A percentile compares a stretch with the other conserved stretches of the same genome.
Evolutionary conservation across 2,113 vertebrate species (phyloP).

Genomic region (Platycercus adscitus): DNA sequence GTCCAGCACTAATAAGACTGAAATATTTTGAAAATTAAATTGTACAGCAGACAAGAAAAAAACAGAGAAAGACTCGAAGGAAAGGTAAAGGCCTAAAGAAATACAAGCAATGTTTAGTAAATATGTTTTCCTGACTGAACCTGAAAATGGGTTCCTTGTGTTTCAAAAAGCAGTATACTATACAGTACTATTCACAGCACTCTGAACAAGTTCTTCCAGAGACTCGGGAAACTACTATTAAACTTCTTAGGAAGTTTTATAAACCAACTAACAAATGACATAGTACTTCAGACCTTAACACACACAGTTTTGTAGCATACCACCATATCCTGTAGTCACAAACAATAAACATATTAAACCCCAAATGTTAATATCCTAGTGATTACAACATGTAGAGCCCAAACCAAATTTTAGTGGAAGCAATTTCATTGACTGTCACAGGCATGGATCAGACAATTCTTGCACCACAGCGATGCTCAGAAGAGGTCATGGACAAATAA

Average conservation of each 20-base stretch:
- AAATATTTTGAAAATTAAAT: not conserved
- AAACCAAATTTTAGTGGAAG: not conserved
- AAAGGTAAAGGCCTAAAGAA: not conserved
- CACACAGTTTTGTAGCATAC: not conserved
- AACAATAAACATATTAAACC: not conserved
- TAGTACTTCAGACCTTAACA: not conserved
- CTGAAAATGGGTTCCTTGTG: not conserved
- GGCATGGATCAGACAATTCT: not conserved
- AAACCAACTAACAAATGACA: not conserved
- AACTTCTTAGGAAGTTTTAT: not conserved
- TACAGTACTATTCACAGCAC: not conserved
- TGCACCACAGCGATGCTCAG: not conserved
- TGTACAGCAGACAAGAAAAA: not conserved
- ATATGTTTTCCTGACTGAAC: not conserved
- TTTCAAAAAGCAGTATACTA: not conserved
- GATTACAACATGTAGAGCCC: not conserved
- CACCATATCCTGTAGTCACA: not conserved
- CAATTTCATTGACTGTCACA: not conserved
- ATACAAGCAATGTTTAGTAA: not conserved
- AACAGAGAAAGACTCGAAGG: not conserved
- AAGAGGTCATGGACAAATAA: not conserved
- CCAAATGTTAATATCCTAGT: not conserved
- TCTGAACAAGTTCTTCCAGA: not conserved
- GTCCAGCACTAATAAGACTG: not conserved
- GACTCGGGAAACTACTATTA: not conserved